Evolutionary conservation across 2,113 vertebrate genomes (phyloP).

Genomic region (Talpa occidentalis): DNA sequence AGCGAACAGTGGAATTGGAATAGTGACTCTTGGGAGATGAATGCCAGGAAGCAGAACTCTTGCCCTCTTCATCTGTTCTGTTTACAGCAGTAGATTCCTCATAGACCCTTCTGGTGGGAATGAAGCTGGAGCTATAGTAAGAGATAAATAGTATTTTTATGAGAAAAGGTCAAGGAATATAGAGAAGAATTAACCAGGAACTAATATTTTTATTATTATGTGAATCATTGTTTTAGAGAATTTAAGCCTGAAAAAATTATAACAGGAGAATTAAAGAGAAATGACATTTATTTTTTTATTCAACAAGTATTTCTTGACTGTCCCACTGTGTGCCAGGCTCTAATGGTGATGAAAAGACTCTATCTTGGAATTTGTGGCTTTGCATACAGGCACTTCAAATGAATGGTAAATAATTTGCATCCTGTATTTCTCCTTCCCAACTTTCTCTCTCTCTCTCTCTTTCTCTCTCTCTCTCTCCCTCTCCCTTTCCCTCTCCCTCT

Average conservation of each 20-base stretch:
- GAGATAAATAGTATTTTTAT: constrained; percentile 55
- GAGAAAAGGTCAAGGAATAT: constrained; percentile 23
- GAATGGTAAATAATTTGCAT: neutral
- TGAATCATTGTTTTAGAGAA: constrained; percentile 46
- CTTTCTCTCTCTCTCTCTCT: neutral
- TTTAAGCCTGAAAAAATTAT: constrained; percentile 43
- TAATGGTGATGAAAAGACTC: neutral
- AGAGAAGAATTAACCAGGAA: constrained; percentile 10
- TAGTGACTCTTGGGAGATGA: constrained; percentile 43
- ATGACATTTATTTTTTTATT: constrained; percentile 5
- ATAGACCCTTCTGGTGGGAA: neutral
- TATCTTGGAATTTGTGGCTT: neutral
- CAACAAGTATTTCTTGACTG: neutral
- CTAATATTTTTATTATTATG: constrained; percentile 16
- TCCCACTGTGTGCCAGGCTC: neutral
- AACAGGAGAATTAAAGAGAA: constrained; percentile 34
- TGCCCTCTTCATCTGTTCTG: constrained; percentile 50
- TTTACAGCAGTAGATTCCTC: constrained; percentile 12
- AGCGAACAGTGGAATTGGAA: constrained; percentile 7
- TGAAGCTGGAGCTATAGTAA: neutral
- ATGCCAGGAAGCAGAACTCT: neutral
- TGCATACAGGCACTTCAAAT: neutral
- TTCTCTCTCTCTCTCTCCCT: too few species aligned
- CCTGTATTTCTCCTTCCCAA: neutral
- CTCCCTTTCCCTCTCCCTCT: too few species aligned